A percentile compares a stretch with the other conserved stretches of the same genome.
phyloP scores from a whole-genome alignment of 2,113 vertebrate genomes.

The human region GRCh38 chr20:60050001-60050500 shows the following conservation, averaged over 20 bases:
- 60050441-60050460: neutral
- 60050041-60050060: neutral
- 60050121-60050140: fast-evolving
- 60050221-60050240: neutral
- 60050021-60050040: fast-evolving
- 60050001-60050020: too few relatives aligned
- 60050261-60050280: too few relatives aligned
- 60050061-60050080: neutral
- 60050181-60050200: fast-evolving
- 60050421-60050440: neutral
- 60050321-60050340: neutral
- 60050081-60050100: neutral
- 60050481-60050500: neutral
- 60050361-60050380: fast-evolving
- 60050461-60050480: neutral
- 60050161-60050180: neutral
- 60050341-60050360: neutral
- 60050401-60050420: fast-evolving
- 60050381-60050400: neutral
- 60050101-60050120: neutral
- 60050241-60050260: fast-evolving
- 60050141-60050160: fast-evolving
- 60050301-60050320: neutral
- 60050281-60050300: neutral
- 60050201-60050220: neutral